A percentile compares a stretch with the other conserved stretches of the same genome.
Conservation (phyloP, 2,113 vertebrate species). For the Stegostoma tigrinum region DNA sequence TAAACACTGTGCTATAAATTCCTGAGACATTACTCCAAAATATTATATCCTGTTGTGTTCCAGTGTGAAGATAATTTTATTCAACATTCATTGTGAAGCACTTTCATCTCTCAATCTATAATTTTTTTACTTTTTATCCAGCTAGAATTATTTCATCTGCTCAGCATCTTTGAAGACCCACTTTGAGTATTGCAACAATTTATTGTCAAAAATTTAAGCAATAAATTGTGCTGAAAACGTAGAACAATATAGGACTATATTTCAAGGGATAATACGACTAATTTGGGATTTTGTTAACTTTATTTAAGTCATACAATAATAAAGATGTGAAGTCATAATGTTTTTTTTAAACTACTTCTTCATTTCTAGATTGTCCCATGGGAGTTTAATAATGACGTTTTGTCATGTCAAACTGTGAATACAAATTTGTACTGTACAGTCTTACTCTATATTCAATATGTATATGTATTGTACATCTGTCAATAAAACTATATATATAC, state of each 20-base stretch:
- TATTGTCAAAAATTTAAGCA: conserved; percentile 43
- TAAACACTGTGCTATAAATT: no score
- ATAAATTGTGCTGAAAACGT: conserved; percentile 54
- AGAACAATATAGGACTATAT: conserved; percentile 55
- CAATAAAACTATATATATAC: conserved; percentile 73
- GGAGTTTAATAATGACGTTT: conserved; percentile 78
- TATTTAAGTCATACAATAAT: conserved; percentile 58
- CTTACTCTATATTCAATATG: conserved; percentile 58
- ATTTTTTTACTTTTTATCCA: neutral
- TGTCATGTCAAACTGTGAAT: conserved; percentile 90
- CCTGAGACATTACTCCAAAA: neutral
- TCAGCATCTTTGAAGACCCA: conserved; percentile 58
- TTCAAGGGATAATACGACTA: conserved; percentile 73
- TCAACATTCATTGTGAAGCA: neutral
- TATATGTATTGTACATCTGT: conserved; percentile 71
- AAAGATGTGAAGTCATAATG: conserved; percentile 73
- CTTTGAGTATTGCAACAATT: conserved; percentile 51
- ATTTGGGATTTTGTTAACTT: conserved; percentile 73
- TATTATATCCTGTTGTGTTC: neutral
- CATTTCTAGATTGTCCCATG: conserved; percentile 74
- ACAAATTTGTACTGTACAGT: conserved; percentile 78
- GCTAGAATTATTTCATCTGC: conserved; percentile 53
- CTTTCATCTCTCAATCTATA: conserved; percentile 6
- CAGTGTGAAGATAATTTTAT: neutral
- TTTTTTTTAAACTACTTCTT: conserved; percentile 63